Conservation (phyloP, 2,113 vertebrate species). For the Ardeotis arabs region DNA sequence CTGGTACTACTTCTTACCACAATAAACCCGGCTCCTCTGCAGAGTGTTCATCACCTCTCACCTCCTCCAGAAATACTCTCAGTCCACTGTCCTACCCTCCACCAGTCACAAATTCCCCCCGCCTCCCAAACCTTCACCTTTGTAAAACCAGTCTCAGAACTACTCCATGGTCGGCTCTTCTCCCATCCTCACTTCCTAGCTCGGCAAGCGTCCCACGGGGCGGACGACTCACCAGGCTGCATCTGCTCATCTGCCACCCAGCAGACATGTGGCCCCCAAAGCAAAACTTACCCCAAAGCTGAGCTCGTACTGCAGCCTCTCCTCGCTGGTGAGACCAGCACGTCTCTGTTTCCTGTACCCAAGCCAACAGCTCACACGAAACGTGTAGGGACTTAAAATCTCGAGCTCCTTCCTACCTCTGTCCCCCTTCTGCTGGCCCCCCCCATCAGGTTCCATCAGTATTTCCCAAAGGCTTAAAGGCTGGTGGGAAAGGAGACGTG, state of each 20-base stretch:
- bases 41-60: fast-evolving
- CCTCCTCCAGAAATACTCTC: background rate
- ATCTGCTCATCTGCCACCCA: background rate
- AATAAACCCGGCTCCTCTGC: background rate
- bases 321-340: background rate
- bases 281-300: background rate
- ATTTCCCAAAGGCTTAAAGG: background rate
- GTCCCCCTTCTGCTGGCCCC: background rate
- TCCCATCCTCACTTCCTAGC: background rate
- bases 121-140: background rate
- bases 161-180: fast-evolving
- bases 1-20: background rate
- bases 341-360: background rate
- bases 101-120: background rate
- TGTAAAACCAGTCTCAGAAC: fast-evolving
- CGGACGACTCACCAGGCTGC: background rate
- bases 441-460: fast-evolving
- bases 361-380: background rate
- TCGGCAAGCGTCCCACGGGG: fast-evolving
- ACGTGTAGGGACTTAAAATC: background rate
- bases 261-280: fast-evolving
- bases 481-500: background rate
- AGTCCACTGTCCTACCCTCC: background rate
- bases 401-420: background rate
- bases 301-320: background rate